Evolutionary conservation across 2,797 vertebrate species (phyloP), one percentile per base, ranked within the genome.

Genomic region (Acridotheres tristis): DNA sequence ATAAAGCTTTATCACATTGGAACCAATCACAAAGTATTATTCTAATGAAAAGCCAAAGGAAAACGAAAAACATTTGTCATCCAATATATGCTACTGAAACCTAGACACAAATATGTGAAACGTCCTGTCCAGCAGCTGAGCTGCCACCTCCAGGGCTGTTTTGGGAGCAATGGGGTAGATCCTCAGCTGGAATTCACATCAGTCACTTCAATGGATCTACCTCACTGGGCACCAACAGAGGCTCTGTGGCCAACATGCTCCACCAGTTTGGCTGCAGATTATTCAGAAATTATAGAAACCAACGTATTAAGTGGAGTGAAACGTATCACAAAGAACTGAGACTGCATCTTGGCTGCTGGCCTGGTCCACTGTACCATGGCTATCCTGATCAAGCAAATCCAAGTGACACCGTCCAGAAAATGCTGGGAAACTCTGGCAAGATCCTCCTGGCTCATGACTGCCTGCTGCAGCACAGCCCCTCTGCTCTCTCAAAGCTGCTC

Each of bases 101-200:
- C 38, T 20, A 91, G 42, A 66, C 9, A 90, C 29, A 85, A 85
- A 89, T 23, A 63, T 0, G 0, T 0, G 0, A 80, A 94, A 68
- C 32, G 62, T 27, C 32, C 67, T 59, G 48, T 78, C 75, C 22
- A 68, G 43, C 50, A 89, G 77, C 57, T 2, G 2, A 73, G 71
- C 29, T 2, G 1, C 40, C 54, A 79, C 30, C 45, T 53, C 61
- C 20, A 25, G 40, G 61, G 42, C 67, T 82, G 48, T 25, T 90
- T 40, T 3, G 25, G 91, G 80, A 77, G 81, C 53, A 91, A 4
- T 8, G 22, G 88, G 89, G 59, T 86, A 86, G 95, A 93, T 96
- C 96, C 95, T 95, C 87, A 96, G 95, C 77, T 61, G 38, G 53
- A 85, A 72, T 51, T 94, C 55, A 68, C 19, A 82, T 50, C 62